Base-by-base conservation (phyloP, 53 echinoderm and acorn worm species). In the Arbacia lixula region DNA sequence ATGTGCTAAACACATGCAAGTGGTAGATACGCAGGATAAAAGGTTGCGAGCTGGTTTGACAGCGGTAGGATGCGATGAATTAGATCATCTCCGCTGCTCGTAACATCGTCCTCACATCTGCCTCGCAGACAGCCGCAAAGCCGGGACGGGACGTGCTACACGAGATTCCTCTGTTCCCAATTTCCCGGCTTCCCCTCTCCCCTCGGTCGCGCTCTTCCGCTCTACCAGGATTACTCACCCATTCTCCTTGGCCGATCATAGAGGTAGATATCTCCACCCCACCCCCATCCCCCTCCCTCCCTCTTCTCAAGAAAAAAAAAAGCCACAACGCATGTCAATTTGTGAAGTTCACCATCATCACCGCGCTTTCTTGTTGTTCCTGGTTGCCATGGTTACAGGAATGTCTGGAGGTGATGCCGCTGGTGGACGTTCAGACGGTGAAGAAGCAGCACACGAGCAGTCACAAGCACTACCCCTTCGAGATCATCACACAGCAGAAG, bases 401-500 rank as follows among this genome's bases (percentile, higher is more conserved):
- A n/a, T 81, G 64, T 46, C n/a, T 63, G 82, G 82, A 81, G 24
- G 64, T 81, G 5, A 43, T 81, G 8, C 79, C 82, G 5, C 82
- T 81, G 1, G 33, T 81, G 2, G 46, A 64, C 46, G 33, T 64
- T 3, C 63, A 81, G 64, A 81, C 82, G 64, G 82, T 81, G 62
- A 81, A 81, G 64, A 81, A 81, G 30, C 82, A 81, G 28, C 35
- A 81, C 40, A 58, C 40, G 11, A 63, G 10, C 22, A 81, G 11
- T 19, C 19, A 42, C 49, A 61, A 81, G 64, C 19, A 52, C 10
- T 64, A 46, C 22, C 82, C 82, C 25, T 63, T 81, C 28, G 63
- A 81, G 50, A 46, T 81, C 82, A 64, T 81, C 64, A 81, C 82
- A 1, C 31, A n/a, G 12, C 82, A 81, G 33, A 81, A 63, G 82